phyloP scores from a whole-genome alignment of 1,140 invertebrate species.

The Sinonovacula constricta region DNA sequence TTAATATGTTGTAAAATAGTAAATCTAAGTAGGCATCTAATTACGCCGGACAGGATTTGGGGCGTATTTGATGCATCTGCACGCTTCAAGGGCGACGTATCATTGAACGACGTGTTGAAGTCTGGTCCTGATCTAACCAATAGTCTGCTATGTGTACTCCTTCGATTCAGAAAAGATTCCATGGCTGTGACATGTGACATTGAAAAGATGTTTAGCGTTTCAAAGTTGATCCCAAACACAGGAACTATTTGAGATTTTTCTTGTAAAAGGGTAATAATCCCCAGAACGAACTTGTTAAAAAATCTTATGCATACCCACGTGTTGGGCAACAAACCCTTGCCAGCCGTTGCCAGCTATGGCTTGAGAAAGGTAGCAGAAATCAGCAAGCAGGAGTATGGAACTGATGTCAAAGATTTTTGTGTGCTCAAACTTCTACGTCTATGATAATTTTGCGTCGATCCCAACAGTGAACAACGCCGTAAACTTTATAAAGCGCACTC shows the following conservation, averaged over 20 bases:
- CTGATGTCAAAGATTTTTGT: no score
- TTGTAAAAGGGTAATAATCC: constrained; percentile 46
- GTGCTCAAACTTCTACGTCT: constrained; percentile 36
- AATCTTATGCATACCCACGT: constrained; percentile 53
- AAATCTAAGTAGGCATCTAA: no score
- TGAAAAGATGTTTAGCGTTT: constrained; percentile 56
- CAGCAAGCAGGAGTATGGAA: no score
- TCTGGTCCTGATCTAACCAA: constrained; percentile 74
- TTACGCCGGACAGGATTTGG: constrained; percentile 40
- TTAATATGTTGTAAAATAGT: no score
- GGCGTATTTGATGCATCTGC: constrained; percentile 54
- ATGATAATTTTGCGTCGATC: no score
- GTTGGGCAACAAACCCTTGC: constrained; percentile 46
- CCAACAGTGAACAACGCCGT: neutral
- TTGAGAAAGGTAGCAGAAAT: constrained; percentile 36
- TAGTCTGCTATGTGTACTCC: constrained; percentile 18
- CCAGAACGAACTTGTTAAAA: constrained; percentile 20
- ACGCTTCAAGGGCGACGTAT: constrained; percentile 15
- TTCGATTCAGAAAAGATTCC: constrained; percentile 19
- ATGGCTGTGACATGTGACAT: constrained; percentile 18
- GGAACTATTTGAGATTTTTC: constrained; percentile 50
- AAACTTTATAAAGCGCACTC: neutral
- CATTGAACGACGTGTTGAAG: constrained; percentile 55
- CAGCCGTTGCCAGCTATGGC: constrained; percentile 37
- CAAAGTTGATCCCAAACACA: constrained; percentile 30